phyloP scores from a whole-genome alignment of 2,797 vertebrate species.

The Sphenodon punctatus region DNA sequence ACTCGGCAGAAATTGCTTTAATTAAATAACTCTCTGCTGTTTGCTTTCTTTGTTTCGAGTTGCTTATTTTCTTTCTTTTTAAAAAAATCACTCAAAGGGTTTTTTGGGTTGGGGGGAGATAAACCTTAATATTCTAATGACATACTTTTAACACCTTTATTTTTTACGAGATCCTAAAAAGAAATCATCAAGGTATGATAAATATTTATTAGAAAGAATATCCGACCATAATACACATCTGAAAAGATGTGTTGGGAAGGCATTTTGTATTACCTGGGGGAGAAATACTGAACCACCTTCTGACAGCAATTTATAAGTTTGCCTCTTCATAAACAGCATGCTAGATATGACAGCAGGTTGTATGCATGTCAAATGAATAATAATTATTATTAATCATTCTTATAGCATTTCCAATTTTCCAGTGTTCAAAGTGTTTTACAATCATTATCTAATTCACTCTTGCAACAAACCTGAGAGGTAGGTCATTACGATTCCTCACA shows the following conservation, averaged over 20 bases:
- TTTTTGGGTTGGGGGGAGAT: neutral
- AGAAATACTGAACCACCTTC: neutral
- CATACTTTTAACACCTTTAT: neutral
- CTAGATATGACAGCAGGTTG: neutral
- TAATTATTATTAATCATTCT: too few species aligned
- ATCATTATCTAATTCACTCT: too few species aligned
- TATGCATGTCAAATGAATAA: neutral
- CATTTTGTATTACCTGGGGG: neutral
- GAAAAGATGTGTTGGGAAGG: neutral
- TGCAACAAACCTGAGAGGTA: too few species aligned
- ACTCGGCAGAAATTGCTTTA: neutral
- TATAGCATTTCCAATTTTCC: too few species aligned
- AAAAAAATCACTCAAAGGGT: neutral
- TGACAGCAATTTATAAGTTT: neutral
- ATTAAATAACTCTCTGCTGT: neutral
- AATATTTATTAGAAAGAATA: neutral
- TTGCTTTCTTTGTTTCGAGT: neutral
- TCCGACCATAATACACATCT: neutral
- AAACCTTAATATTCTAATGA: neutral
- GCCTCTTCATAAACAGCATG: neutral
- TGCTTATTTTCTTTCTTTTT: neutral
- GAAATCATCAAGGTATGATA: neutral
- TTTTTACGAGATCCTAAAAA: neutral
- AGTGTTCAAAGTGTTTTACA: too few species aligned
- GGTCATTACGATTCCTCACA: too few species aligned